phyloP scores from a whole-genome alignment of 2,888 invertebrate species.

The Anaspis maculata region DNA sequence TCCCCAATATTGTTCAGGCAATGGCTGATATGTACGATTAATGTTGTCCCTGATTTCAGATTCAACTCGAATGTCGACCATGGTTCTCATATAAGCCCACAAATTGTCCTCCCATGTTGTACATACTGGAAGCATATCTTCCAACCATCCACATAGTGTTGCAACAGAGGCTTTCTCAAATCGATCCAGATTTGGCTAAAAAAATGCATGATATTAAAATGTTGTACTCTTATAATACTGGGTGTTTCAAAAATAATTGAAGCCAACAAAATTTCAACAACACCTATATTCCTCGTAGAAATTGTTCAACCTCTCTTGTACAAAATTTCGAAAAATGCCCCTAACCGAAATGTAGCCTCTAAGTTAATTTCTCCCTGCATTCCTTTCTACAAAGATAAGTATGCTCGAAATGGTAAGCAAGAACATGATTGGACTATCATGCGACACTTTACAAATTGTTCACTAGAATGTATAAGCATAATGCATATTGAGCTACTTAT shows the following conservation, averaged over 20 bases:
- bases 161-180: conserved; percentile 64
- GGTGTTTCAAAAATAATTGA: background rate
- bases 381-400: too few species aligned
- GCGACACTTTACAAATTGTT: too few species aligned
- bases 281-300: too few species aligned
- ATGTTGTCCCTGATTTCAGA: conserved; percentile 57
- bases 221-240: background rate
- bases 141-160: conserved; percentile 74
- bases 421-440: too few species aligned
- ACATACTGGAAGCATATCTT: conserved; percentile 66
- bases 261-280: background rate
- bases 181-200: conserved; percentile 47
- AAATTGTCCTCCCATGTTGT: conserved; percentile 83
- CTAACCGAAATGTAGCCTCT: too few species aligned
- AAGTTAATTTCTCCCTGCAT: too few species aligned
- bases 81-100: conserved; percentile 78
- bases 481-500: too few species aligned
- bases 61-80: conserved; percentile 81
- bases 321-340: too few species aligned
- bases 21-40: conserved; percentile 45
- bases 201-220: too few species aligned
- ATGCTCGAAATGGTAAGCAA: too few species aligned
- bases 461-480: too few species aligned
- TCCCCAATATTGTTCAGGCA: conserved; percentile 64
- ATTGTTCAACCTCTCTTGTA: too few species aligned